A percentile compares a stretch with the other conserved stretches of the same genome.
Evolutionary conservation across 2,797 vertebrate species (phyloP).

Genomic region (Enteromius anoplus): DNA sequence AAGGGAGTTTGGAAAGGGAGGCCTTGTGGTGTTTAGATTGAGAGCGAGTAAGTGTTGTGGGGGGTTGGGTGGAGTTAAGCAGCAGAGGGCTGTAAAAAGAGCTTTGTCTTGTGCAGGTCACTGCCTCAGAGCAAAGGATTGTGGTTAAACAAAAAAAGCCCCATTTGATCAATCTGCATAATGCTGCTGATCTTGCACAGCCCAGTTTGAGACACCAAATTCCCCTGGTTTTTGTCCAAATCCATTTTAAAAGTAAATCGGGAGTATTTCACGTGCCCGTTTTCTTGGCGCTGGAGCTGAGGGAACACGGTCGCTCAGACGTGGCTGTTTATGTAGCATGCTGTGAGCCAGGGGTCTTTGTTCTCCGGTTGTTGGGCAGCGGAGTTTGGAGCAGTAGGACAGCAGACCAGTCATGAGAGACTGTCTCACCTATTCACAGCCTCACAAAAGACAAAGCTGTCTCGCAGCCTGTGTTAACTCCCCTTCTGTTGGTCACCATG

Average conservation of each 20-base stretch:
- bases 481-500: slow-evolving; percentile 51
- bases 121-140: slow-evolving; percentile 57
- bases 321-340: slow-evolving; percentile 21
- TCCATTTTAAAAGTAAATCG: slow-evolving; percentile 15
- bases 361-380: slow-evolving; percentile 33
- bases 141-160: slow-evolving; percentile 55
- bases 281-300: slow-evolving; percentile 33
- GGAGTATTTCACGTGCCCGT: slow-evolving; percentile 26
- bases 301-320: slow-evolving; percentile 20
- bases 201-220: slow-evolving; percentile 45
- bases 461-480: slow-evolving; percentile 39
- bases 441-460: slow-evolving; percentile 67
- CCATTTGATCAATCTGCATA: slow-evolving; percentile 57
- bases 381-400: slow-evolving; percentile 50
- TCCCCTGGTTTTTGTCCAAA: slow-evolving; percentile 30
- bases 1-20: slow-evolving; percentile 36
- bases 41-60: slow-evolving; percentile 48
- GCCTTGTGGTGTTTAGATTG: slow-evolving; percentile 58
- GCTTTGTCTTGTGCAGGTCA: slow-evolving; percentile 66
- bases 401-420: slow-evolving; percentile 28
- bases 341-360: slow-evolving; percentile 29
- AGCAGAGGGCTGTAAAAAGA: slow-evolving; percentile 59
- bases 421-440: slow-evolving; percentile 57
- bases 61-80: slow-evolving; percentile 61
- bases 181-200: slow-evolving; percentile 48